Conservation (phyloP, 2,888 invertebrate species). For the Leptura quadrifasciata region DNA sequence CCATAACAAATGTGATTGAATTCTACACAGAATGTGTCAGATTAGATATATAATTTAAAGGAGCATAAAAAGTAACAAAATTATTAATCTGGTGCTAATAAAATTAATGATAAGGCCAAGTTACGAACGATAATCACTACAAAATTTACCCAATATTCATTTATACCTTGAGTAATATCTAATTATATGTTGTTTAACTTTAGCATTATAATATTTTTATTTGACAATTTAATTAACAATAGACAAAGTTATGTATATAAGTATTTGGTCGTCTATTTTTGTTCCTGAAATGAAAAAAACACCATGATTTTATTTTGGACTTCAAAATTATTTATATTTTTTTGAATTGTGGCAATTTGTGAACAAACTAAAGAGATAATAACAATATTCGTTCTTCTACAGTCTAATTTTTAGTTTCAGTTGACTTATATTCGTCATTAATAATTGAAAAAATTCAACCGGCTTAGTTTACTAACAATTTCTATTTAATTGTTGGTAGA, state of each 20-base stretch:
- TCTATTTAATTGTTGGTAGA: too few relatives aligned
- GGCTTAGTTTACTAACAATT: too few relatives aligned
- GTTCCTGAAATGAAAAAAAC: background rate
- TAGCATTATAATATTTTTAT: conserved; percentile 1
- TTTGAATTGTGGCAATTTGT: too few relatives aligned
- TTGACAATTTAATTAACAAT: background rate
- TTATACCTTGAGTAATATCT: background rate
- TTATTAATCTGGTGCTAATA: background rate
- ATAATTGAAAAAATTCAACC: too few relatives aligned
- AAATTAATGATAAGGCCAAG: too few relatives aligned
- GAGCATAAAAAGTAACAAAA: background rate
- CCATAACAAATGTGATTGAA: too few relatives aligned
- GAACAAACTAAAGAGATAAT: too few relatives aligned
- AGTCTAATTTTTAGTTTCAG: too few relatives aligned
- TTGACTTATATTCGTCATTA: too few relatives aligned
- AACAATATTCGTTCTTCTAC: too few relatives aligned
- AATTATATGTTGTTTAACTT: background rate
- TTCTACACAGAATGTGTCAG: background rate
- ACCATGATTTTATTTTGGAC: too few relatives aligned
- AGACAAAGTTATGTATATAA: background rate
- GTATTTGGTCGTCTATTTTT: background rate
- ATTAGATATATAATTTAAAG: background rate
- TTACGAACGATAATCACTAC: background rate
- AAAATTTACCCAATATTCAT: conserved; percentile 1
- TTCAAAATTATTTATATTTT: too few relatives aligned